Evolutionary conservation across 1,140 invertebrate genomes (phyloP).

Genomic region (Cherax destructor): DNA sequence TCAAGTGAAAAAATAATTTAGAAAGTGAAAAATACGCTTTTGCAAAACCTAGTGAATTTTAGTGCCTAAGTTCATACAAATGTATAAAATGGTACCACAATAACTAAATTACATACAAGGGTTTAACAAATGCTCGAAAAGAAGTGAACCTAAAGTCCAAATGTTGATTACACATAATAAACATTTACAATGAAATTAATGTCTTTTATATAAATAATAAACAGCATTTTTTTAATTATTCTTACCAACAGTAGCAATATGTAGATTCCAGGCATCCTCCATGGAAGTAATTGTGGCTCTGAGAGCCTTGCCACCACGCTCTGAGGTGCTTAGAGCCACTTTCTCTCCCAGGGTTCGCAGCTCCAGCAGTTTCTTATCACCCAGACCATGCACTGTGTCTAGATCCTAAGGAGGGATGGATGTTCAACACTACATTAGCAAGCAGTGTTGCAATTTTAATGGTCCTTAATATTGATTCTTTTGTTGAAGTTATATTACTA

Average conservation of each 20-base stretch:
- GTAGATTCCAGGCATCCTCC: slow-evolving; percentile 80
- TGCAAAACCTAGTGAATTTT: too few relatives aligned
- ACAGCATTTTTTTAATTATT: background rate
- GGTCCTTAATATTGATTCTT: background rate
- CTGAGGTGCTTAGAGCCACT: slow-evolving; percentile 89
- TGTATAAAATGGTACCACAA: too few relatives aligned
- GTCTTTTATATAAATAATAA: too few relatives aligned
- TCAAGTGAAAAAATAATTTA: background rate
- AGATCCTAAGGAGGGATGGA: slow-evolving; percentile 77
- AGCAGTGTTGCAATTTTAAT: background rate
- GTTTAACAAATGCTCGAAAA: too few relatives aligned
- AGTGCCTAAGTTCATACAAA: too few relatives aligned
- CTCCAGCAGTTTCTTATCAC: slow-evolving; percentile 83
- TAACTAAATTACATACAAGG: too few relatives aligned
- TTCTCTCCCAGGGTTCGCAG: slow-evolving; percentile 82
- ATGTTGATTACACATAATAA: too few relatives aligned
- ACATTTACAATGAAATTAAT: too few relatives aligned
- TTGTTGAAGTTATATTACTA: too few relatives aligned
- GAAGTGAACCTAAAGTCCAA: too few relatives aligned
- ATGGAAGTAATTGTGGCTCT: slow-evolving; percentile 73
- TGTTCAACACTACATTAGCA: background rate
- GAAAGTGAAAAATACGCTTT: too few relatives aligned
- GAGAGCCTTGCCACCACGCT: slow-evolving; percentile 73
- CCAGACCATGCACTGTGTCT: slow-evolving; percentile 83
- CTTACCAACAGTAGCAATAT: slow-evolving; percentile 81